These are phyloP conservation scores for Philereme transversata DNA, from an alignment of 2,888 invertebrate species.

Conservation along the genomic window DNA sequence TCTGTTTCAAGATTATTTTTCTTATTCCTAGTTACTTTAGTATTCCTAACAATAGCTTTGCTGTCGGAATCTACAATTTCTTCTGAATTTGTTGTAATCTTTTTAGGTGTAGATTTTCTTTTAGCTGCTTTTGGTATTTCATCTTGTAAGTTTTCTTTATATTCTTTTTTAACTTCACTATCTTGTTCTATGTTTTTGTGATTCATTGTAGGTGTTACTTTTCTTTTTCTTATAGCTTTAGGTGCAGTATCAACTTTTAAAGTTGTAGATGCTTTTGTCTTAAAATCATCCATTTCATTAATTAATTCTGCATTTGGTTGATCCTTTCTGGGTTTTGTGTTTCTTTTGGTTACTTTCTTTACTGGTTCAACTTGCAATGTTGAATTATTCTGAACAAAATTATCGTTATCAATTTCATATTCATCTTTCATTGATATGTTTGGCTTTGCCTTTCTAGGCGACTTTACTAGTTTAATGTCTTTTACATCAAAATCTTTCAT, in stretches of 20 bases:
- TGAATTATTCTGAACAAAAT: neutral
- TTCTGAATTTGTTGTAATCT: slow-evolving; percentile 16
- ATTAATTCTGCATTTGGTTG: slow-evolving; percentile 4
- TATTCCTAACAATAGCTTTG: slow-evolving; percentile 24
- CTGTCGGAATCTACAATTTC: slow-evolving; percentile 25
- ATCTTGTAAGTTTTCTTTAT: slow-evolving; percentile 7
- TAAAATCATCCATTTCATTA: slow-evolving; percentile 9
- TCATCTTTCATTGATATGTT: slow-evolving; percentile 22
- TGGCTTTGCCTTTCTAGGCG: slow-evolving; percentile 32
- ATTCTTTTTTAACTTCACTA: neutral
- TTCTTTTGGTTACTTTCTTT: slow-evolving; percentile 14
- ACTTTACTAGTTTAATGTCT: slow-evolving; percentile 44
- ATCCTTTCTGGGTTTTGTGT: slow-evolving; percentile 13
- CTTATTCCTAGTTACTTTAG: slow-evolving; percentile 22
- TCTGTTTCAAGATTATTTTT: slow-evolving; percentile 23
- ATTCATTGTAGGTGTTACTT: slow-evolving; percentile 18
- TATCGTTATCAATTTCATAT: slow-evolving; percentile 3
- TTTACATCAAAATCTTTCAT: slow-evolving; percentile 31
- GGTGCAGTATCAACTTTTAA: slow-evolving; percentile 11
- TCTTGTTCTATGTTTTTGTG: slow-evolving; percentile 1
- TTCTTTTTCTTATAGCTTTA: slow-evolving; percentile 13
- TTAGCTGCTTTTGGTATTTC: slow-evolving; percentile 2
- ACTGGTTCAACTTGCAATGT: slow-evolving; percentile 9
- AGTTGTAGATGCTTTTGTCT: slow-evolving; percentile 2
- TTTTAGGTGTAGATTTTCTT: slow-evolving; percentile 38